Evolutionary conservation across 2,113 vertebrate genomes (phyloP), one percentile per base, ranked within the genome.

Genomic region (Ceuthmochares aereus): DNA sequence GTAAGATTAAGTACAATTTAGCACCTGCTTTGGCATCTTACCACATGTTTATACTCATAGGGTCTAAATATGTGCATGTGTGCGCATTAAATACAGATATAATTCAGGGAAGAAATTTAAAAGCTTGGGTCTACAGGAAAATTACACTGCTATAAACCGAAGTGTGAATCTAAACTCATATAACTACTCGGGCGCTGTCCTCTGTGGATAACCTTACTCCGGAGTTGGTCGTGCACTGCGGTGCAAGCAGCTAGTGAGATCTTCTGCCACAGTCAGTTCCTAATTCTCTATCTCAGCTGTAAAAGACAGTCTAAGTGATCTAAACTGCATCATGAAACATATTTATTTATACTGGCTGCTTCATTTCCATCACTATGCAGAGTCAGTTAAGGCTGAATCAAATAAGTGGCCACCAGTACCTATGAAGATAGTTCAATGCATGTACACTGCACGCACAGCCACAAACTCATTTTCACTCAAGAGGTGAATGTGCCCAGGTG

Each of bases 151-250:
- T 52, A 12, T 47, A 86, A 88, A 84, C 30, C 5, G 2, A 73
- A 79, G 42, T 9, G 68, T 52, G 74, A 80, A 54, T 42, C 40
- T 66, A 43, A 83, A 60, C 51, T 78, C 67, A 17, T 26, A 5
- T 4, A 86, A 51, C 34, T 37, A 59, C n/a, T 49, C 2, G 3
- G 25, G 40, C 45, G 42, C 15, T 17, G 22, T 82, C 36, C 45
- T 72, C 66, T 76, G 43, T 37, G 40, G 54, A 18, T 20, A 69
- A 19, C 51, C 45, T 47, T 56, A 20, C 55, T 62, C 3, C 0
- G 22, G 73, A 52, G 8, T 3, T 23, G 58, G 45, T 45, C 1
- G 0, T 5, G 30, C 14, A 37, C 55, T 30, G 29, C 0, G 0
- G 23, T 29, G 68, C 67, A 45, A 86, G 72, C 37, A 77, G 45